Percentiles rank a stretch among this genome's conserved stretches.
These are phyloP conservation scores for Scomber japonicus DNA, from an alignment of 2,113 vertebrate genomes.

Conservation along the genomic window DNA sequence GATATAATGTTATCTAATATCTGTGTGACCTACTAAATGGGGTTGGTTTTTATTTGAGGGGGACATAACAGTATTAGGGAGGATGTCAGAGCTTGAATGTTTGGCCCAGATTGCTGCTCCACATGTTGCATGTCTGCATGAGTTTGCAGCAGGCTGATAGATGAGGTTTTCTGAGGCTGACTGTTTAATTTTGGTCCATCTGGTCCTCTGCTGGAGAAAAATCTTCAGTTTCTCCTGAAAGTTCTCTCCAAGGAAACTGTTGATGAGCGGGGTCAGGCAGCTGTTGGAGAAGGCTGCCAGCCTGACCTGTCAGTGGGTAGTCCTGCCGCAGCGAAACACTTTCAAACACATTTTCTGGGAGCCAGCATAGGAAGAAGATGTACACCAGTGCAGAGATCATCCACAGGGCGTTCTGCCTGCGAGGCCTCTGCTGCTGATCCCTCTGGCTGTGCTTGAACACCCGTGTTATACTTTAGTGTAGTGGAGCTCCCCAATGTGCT, in stretches of 20 bases:
- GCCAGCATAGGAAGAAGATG: constrained; percentile 95
- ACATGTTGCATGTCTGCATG: not conserved
- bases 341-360: constrained; percentile 92
- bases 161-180: constrained; percentile 73
- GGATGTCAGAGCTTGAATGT: not conserved
- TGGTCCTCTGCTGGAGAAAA: constrained; percentile 87
- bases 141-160: not conserved
- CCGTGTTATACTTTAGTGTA: constrained; percentile 83
- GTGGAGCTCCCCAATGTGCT: constrained; percentile 87
- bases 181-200: constrained; percentile 78
- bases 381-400: constrained; percentile 92
- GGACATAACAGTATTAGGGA: constrained; percentile 6
- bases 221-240: constrained; percentile 90
- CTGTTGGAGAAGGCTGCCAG: constrained; percentile 94
- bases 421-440: constrained; percentile 78
- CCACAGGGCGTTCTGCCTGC: constrained; percentile 89
- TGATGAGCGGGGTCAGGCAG: constrained; percentile 94
- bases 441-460: constrained; percentile 85
- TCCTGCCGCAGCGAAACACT: constrained; percentile 88
- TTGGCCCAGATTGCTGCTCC: not conserved
- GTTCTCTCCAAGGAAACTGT: constrained; percentile 93
- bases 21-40: not conserved
- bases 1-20: not conserved
- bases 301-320: constrained; percentile 89
- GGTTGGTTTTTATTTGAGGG: constrained; percentile 4